Percentiles rank a stretch among this genome's conserved stretches.
Conservation (phyloP, 2,888 invertebrate species). For the Colletes collaris region DNA sequence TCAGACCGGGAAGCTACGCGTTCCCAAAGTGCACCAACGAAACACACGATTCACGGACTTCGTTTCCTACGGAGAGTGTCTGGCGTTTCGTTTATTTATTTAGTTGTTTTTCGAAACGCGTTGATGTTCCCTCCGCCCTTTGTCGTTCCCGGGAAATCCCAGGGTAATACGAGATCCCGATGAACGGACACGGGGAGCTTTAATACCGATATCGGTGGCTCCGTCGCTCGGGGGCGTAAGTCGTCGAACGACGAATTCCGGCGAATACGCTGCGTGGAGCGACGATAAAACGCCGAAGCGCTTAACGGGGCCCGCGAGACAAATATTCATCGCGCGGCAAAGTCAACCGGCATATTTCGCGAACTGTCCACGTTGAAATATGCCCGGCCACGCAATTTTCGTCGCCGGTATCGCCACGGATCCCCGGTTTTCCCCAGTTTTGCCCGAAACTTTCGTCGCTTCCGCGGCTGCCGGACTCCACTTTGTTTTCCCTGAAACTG, state of each 20-base stretch:
- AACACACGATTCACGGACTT: no score
- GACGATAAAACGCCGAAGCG: constrained; percentile 45
- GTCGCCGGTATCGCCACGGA: constrained; percentile 36
- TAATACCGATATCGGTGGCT: constrained; percentile 43
- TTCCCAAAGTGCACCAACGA: no score
- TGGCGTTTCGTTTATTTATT: background rate
- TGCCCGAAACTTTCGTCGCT: constrained; percentile 58
- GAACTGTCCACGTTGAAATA: constrained; percentile 63
- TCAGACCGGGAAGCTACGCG: no score
- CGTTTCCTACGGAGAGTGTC: background rate
- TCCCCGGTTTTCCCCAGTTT: constrained; percentile 40
- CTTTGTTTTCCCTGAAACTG: constrained; percentile 47
- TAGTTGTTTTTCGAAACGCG: no score
- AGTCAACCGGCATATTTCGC: constrained; percentile 57
- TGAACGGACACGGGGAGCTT: constrained; percentile 22
- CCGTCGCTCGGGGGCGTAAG: constrained; percentile 39
- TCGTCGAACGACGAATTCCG: constrained; percentile 44
- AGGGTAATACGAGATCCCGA: constrained; percentile 12
- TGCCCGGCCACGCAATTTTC: constrained; percentile 59
- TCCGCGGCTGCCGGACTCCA: constrained; percentile 33
- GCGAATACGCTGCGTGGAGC: background rate
- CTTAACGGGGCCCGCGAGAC: constrained; percentile 54
- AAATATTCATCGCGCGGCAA: constrained; percentile 53
- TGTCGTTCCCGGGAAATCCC: constrained; percentile 7
- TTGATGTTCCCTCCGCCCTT: background rate